Base-by-base conservation (phyloP, 2,888 invertebrate genomes). In the Podotricha telesiphe region DNA sequence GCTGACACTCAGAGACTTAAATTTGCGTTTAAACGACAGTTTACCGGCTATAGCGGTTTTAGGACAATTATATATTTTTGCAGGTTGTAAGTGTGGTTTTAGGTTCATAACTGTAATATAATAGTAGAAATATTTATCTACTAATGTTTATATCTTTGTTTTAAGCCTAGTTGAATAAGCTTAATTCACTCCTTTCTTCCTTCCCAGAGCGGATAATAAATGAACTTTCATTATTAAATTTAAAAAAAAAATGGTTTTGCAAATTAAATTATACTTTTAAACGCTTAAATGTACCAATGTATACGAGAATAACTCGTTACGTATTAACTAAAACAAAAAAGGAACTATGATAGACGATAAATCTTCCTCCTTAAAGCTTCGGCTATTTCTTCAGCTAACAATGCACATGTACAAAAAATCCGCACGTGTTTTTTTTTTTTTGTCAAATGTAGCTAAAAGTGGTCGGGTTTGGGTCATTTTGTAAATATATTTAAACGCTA, bases 281-380 rank as follows among this genome's bases (percentile, higher is more conserved):
- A n/a, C n/a, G n/a, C n/a, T n/a, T n/a, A n/a, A n/a, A n/a, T n/a
- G n/a, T n/a, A n/a, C n/a, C 48, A 50, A 50, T 37, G 1, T 8
- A 37, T 4, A 58, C 58, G 15, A 58, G 58, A 58, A 42, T 58
- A 58, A 20, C 58, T 58, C 20, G 42, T 42, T 42, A 45, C 58
- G 42, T 59, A 62, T 62, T 19, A 15, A 62, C 48, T 15, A 37
- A 55, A 53, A 69, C 55, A 40, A 69, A 28, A 28, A 28, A 2
- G 3, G 19, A 37, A 17, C 55, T 69, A 68, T 68, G 67, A 69
- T 68, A 67, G 71, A 67, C 70, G 51, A 73, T 74, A 74, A 74
- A 74, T 74, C 74, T 71, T 70, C 73, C 67, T 64, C 62, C 65
- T 68, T 65, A 59, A 67, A 65, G 48, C 71, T 73, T 73, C 73